Evolutionary conservation across 2,113 vertebrate species (phyloP).

Genomic region (Zosterops hypoxanthus): DNA sequence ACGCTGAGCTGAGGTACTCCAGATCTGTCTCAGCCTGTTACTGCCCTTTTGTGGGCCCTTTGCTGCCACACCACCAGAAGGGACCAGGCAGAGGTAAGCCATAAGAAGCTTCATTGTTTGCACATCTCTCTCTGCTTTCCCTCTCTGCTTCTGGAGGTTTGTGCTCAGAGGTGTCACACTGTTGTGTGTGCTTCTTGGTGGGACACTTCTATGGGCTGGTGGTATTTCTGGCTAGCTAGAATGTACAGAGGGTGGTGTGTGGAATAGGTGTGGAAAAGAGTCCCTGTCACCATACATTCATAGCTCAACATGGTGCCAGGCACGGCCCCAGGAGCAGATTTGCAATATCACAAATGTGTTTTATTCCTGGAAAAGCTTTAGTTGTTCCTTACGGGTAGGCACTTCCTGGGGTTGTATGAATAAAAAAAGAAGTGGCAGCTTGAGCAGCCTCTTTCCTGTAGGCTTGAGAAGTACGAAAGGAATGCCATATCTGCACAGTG

Average conservation of each 20-base stretch:
- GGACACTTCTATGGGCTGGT: not conserved
- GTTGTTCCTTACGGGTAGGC: not conserved
- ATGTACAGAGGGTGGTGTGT: not conserved
- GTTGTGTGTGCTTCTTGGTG: not conserved
- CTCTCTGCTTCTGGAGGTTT: not conserved
- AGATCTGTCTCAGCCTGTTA: not conserved
- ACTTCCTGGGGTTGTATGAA: not conserved
- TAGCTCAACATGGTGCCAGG: not conserved
- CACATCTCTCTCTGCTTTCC: not conserved
- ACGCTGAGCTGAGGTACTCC: not conserved
- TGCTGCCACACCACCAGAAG: not conserved
- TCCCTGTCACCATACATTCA: not conserved
- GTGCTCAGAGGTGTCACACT: not conserved
- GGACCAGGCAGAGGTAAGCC: not conserved
- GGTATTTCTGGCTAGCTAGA: not conserved
- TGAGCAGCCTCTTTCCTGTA: not conserved
- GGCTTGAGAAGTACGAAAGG: accelerated
- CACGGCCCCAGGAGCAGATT: not conserved
- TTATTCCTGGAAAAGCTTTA: not conserved
- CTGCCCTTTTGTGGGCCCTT: not conserved
- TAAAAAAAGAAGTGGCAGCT: not conserved
- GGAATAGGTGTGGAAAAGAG: not conserved
- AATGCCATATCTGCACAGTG: accelerated
- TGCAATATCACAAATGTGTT: not conserved
- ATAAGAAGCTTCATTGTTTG: not conserved